Evolutionary conservation across 2,113 vertebrate genomes (phyloP).

Genomic region (Trinectes maculatus): DNA sequence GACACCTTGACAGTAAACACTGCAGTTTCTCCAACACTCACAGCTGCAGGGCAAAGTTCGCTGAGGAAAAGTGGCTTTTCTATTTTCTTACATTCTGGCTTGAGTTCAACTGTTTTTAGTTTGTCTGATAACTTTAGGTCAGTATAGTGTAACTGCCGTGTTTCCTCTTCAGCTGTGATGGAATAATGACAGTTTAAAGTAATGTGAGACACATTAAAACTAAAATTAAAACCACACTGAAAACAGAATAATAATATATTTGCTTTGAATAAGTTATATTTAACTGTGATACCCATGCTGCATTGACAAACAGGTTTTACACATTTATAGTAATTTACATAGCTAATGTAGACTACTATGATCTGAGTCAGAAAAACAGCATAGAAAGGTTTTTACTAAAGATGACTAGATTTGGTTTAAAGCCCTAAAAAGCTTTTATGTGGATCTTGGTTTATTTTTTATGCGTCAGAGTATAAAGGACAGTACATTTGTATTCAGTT

Average conservation of each 20-base stretch:
- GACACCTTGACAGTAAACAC: constrained; percentile 84
- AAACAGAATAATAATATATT: constrained; percentile 1
- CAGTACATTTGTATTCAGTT: no score
- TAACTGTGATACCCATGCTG: no score
- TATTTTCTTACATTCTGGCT: constrained; percentile 83
- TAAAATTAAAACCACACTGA: no score
- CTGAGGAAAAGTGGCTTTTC: constrained; percentile 88
- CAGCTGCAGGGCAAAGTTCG: constrained; percentile 78
- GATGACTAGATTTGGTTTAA: no score
- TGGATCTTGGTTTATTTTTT: no score
- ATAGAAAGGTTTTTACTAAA: no score
- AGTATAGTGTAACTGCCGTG: constrained; percentile 79
- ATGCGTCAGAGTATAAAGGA: not conserved
- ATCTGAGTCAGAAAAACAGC: no score
- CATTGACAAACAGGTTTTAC: no score
- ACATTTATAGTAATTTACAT: no score
- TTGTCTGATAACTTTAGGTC: constrained; percentile 77
- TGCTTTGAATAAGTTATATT: no score
- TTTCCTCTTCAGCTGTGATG: constrained; percentile 85
- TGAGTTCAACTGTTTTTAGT: constrained; percentile 89
- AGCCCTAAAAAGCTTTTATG: no score
- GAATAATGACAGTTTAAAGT: constrained; percentile 66
- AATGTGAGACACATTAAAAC: constrained; percentile 28
- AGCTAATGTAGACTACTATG: no score
- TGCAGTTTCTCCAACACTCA: constrained; percentile 82